phyloP scores from a whole-genome alignment of 1,140 invertebrate species.

The Neelides sp. region DNA sequence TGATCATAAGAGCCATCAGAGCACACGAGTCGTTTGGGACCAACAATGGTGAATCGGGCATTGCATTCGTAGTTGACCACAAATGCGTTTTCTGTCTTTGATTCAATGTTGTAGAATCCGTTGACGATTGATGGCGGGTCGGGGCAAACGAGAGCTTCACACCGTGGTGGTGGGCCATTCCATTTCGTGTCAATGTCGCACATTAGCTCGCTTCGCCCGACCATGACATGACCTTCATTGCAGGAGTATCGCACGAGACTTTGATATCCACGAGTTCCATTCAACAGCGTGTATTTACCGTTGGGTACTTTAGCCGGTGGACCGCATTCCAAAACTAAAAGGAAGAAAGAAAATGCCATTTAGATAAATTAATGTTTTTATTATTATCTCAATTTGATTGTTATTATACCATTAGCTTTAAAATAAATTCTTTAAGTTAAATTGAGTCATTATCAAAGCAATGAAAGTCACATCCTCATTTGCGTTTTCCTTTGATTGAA shows the following conservation, averaged over 20 bases:
- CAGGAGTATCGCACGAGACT: conserved; percentile 74
- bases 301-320: conserved; percentile 71
- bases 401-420: no score
- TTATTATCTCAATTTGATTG: background rate
- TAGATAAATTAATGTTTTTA: conserved; percentile 4
- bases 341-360: conserved; percentile 11
- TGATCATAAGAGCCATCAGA: conserved; percentile 65
- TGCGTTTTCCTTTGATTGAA: no score
- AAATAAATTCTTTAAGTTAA: no score
- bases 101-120: conserved; percentile 48
- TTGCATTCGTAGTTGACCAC: conserved; percentile 63
- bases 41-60: conserved; percentile 51
- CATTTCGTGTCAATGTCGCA: conserved; percentile 85
- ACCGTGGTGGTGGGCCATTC: conserved; percentile 82
- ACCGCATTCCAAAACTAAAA: conserved; percentile 72
- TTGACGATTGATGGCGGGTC: conserved; percentile 56
- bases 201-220: conserved; percentile 60
- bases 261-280: conserved; percentile 68
- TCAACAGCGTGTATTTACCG: conserved; percentile 65
- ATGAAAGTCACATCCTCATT: no score
- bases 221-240: conserved; percentile 68
- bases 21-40: conserved; percentile 54
- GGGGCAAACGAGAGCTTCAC: conserved; percentile 46
- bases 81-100: conserved; percentile 49
- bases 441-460: no score